Base-by-base conservation (phyloP, 2,888 invertebrate species). In the Standfussiana lucernea region DNA sequence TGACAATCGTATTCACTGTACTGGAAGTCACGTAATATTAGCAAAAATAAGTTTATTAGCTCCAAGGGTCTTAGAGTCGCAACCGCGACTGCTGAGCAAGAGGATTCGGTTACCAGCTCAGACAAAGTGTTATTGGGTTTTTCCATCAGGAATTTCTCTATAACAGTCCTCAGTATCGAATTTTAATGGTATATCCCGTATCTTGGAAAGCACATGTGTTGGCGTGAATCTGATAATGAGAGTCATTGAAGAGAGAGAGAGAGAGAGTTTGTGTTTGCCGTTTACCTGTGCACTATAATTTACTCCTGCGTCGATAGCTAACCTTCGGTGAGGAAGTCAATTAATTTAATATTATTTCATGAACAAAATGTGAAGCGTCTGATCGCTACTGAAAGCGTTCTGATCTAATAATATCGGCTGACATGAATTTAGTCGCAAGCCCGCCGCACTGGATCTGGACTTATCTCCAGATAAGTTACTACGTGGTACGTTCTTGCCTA, bases 1-100 rank as follows among this genome's bases (percentile, higher is more conserved):
- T 77, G 77, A 69, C 67, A 83, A 82, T 83, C 85, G 79, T 82
- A 87, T 83, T 89, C 87, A 87, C 79, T 89, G 79, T 78, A 73
- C 75, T 73, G 67, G 69, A 80, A 80, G 75, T 82, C 78, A 70
- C 42, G n/a, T 61, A 64, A 61, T 32, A 32, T 59, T 8, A 18
- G 59, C 32, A 18, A 56, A 56, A 56, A 28, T 56, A 28, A 18
- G 18, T 56, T 28, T 28, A 56, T 56, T 28, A n/a, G n/a, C n/a
- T n/a, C n/a, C n/a, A n/a, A n/a, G 40, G 42, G 42, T 45, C 42
- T 45, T 45, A 15, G 4, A 6, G 15, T 45, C 15, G 42, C 15
- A 13, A 45, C 42, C 42, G 45, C 2, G 18, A 37, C 45, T 45
- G 18, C 45, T 45, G 45, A 18, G 45, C 0, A 45, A 6, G 45